phyloP scores from a whole-genome alignment of 2,113 vertebrate genomes.

The Guaruba guarouba region DNA sequence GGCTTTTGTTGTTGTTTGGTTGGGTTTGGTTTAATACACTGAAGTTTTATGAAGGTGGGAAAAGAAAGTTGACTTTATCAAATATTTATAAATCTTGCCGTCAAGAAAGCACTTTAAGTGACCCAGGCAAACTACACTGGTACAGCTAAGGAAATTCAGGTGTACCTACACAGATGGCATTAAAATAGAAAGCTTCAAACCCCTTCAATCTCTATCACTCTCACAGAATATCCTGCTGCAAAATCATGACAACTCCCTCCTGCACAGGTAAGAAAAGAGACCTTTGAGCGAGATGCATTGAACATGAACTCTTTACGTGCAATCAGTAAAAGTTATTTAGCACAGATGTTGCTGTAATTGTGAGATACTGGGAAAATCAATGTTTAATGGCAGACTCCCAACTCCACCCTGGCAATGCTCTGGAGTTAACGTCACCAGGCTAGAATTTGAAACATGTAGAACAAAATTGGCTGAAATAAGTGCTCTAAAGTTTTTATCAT shows the following conservation, averaged over 20 bases:
- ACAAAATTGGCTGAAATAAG: conserved; percentile 37
- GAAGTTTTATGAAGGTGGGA: not conserved
- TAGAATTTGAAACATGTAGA: conserved; percentile 62
- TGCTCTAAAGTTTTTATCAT: conserved; percentile 18
- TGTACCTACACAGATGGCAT: not conserved
- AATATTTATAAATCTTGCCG: not conserved
- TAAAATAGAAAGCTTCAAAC: not conserved
- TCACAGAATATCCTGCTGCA: not conserved
- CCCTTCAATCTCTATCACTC: not conserved
- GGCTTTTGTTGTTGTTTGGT: not conserved
- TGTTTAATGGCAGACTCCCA: conserved; percentile 58
- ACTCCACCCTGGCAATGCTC: conserved; percentile 39
- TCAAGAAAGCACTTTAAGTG: not conserved
- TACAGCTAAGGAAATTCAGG: not conserved
- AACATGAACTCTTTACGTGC: conserved; percentile 32
- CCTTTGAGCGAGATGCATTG: not conserved
- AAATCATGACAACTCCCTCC: not conserved
- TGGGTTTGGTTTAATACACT: not conserved
- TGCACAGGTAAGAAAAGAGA: conserved; percentile 14
- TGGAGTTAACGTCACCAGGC: conserved; percentile 31
- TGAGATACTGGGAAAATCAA: conserved; percentile 68
- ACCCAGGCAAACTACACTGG: not conserved
- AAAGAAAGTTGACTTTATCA: not conserved
- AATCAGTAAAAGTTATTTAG: conserved; percentile 60
- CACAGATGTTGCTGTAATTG: conserved; percentile 70